phyloP scores from a whole-genome alignment of 2,113 vertebrate genomes.

The Arizona elegans region DNA sequence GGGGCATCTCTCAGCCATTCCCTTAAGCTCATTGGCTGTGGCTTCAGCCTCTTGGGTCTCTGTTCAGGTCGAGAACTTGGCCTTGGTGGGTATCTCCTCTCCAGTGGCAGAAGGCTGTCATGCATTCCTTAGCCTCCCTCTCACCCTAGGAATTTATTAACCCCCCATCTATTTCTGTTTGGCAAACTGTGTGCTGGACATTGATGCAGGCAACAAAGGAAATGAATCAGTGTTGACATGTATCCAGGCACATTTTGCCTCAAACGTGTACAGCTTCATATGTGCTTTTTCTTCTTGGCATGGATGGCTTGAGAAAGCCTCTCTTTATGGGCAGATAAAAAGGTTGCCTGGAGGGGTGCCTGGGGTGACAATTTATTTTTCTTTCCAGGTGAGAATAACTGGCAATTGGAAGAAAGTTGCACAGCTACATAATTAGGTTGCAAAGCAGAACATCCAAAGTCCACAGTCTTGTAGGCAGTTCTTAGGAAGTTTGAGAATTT shows the following conservation, averaged over 20 bases:
- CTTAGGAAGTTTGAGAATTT: neutral
- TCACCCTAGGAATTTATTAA: no score
- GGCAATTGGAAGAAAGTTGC: neutral
- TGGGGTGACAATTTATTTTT: neutral
- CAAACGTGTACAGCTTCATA: neutral
- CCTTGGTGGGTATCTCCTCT: no score
- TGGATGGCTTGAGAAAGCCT: neutral
- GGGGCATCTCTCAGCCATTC: no score
- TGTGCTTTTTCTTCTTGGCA: neutral
- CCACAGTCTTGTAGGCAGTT: neutral
- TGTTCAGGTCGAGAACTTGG: no score
- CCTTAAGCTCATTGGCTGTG: no score
- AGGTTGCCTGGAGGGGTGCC: neutral
- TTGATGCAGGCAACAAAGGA: no score
- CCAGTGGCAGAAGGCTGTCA: no score
- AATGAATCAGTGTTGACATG: no score
- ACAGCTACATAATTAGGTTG: neutral
- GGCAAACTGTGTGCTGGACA: no score
- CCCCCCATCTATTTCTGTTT: no score
- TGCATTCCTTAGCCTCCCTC: no score
- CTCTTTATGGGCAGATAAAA: neutral
- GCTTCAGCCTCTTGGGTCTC: no score
- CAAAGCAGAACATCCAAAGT: neutral
- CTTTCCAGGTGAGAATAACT: neutral
- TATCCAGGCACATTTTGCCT: neutral